phyloP scores from a whole-genome alignment of 2,888 invertebrate genomes.

The Drosophila pseudotalamancana region DNA sequence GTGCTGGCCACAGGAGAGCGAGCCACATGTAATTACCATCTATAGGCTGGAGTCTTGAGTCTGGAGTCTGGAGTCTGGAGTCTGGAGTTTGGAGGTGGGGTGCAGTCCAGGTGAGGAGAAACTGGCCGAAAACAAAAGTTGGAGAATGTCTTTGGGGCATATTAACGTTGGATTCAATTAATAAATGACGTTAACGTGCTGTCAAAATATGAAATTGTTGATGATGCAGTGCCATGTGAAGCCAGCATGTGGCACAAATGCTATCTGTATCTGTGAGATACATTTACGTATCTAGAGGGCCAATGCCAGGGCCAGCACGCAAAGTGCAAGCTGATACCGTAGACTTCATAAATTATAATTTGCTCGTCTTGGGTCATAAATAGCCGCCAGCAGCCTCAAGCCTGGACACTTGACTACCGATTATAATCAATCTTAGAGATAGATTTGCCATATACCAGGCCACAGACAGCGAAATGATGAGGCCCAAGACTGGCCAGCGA shows the following conservation, averaged over 20 bases:
- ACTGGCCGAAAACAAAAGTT: constrained; percentile 20
- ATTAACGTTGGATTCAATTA: constrained; percentile 74
- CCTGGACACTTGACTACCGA: constrained; percentile 82
- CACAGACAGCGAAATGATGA: constrained; percentile 43
- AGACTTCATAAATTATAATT: constrained; percentile 80
- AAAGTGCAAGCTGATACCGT: constrained; percentile 63
- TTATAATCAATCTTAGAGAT: constrained; percentile 82
- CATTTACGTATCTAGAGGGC: constrained; percentile 6
- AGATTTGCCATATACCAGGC: constrained; percentile 56
- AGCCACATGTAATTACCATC: constrained; percentile 60
- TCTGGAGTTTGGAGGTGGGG: constrained; percentile 1
- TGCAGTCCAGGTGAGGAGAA: constrained; percentile 10
- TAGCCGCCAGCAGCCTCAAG: constrained; percentile 62
- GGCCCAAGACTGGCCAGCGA: constrained; percentile 28
- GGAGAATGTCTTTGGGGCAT: constrained; percentile 47
- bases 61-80: no score
- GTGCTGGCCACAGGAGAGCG: constrained; percentile 61
- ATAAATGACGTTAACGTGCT: constrained; percentile 81
- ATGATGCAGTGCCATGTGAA: constrained; percentile 63
- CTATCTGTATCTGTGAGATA: constrained; percentile 40
- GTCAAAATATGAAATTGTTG: constrained; percentile 77
- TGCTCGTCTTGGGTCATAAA: constrained; percentile 59
- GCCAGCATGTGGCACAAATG: constrained; percentile 59
- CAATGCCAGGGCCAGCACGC: constrained; percentile 33
- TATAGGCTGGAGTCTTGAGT: neutral